Percentiles rank a stretch among this genome's conserved stretches.
These are phyloP conservation scores for Oxyscelio sp. DNA, from an alignment of 2,888 invertebrate genomes.

Conservation along the genomic window DNA sequence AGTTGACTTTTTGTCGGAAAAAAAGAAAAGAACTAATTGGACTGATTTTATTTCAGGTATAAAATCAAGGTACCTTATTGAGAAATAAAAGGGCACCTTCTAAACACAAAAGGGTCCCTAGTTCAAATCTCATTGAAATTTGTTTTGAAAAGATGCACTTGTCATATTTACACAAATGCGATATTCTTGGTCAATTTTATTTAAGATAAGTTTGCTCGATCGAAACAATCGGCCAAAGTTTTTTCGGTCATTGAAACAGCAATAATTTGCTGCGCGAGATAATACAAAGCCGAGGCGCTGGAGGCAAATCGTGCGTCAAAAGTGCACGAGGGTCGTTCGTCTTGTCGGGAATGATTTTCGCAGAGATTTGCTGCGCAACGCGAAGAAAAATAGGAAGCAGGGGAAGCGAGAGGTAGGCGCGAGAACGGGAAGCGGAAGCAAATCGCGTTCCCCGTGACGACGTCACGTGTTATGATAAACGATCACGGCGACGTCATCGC, in stretches of 20 bases:
- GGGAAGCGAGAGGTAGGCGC: conserved; percentile 76
- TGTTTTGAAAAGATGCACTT: no score
- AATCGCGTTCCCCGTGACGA: conserved; percentile 86
- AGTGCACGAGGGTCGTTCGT: conserved; percentile 69
- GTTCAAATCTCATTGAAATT: no score
- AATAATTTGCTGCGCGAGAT: conserved; percentile 54
- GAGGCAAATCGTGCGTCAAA: conserved; percentile 73
- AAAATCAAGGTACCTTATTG: no score
- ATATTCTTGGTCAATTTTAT: no score
- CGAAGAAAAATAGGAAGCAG: conserved; percentile 71
- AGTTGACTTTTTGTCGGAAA: neutral
- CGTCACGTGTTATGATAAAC: conserved; percentile 87
- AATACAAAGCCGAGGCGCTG: conserved; percentile 37
- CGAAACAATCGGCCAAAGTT: conserved; percentile 13
- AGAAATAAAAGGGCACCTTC: no score
- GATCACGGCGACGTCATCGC: conserved; percentile 85
- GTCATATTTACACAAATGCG: no score
- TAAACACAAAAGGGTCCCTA: no score
- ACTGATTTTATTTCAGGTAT: neutral
- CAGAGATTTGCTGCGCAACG: conserved; percentile 62
- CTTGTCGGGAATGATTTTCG: conserved; percentile 71
- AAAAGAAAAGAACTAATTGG: neutral
- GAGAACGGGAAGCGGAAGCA: conserved; percentile 85
- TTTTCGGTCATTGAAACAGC: conserved; percentile 48
- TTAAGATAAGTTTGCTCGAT: no score